Percentiles rank a stretch among this genome's conserved stretches.
These are phyloP conservation scores for Microcebus tavaratra DNA, from an alignment of 2,113 vertebrate species.

Conservation along the genomic window DNA sequence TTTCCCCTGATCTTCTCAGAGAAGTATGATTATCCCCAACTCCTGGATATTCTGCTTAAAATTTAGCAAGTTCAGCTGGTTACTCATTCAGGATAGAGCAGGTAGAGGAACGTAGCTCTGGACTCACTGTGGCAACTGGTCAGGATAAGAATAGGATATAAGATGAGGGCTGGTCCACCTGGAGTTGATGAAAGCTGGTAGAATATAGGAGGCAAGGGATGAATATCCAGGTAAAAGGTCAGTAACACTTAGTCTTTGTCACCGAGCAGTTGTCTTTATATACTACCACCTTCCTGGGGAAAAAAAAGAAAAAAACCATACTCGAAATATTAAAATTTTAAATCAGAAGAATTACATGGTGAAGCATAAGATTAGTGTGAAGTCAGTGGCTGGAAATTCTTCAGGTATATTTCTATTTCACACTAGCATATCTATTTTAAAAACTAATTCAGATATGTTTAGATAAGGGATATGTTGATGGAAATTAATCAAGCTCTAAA, in stretches of 20 bases:
- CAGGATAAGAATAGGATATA: background rate
- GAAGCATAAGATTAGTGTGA: background rate
- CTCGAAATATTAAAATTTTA: constrained; percentile 19
- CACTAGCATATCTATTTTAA: background rate
- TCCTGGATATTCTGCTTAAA: background rate
- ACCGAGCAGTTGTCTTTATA: background rate
- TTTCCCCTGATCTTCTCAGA: background rate
- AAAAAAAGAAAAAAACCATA: background rate
- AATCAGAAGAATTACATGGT: background rate
- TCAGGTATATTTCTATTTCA: background rate
- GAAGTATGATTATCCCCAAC: background rate
- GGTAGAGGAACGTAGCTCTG: background rate
- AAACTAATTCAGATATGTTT: background rate
- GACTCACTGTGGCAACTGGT: background rate
- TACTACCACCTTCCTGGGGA: background rate
- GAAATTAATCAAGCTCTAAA: constrained; percentile 31
- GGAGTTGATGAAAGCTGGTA: background rate
- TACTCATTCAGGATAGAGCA: background rate
- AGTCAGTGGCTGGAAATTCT: background rate
- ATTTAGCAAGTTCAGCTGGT: background rate
- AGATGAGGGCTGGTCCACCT: background rate
- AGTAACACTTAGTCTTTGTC: background rate
- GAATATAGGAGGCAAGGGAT: background rate
- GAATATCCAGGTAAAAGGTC: background rate
- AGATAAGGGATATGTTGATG: background rate